Percentiles rank a stretch among this genome's conserved stretches.
These are phyloP conservation scores for Acipenser ruthenus DNA, from an alignment of 2,797 vertebrate genomes.

Conservation along the genomic window DNA sequence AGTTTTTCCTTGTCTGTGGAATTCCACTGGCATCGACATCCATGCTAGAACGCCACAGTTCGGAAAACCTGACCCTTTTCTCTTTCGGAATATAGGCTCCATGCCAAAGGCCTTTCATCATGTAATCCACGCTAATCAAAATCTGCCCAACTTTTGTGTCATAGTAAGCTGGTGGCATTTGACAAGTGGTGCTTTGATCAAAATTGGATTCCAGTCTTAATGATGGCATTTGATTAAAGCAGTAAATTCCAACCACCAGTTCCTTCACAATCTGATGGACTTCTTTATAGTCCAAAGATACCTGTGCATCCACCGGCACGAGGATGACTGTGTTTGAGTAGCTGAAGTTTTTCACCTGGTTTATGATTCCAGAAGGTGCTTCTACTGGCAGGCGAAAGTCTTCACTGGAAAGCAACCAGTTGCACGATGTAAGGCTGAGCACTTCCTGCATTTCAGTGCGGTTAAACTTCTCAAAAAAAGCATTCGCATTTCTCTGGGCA, in stretches of 20 bases:
- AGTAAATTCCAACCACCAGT: slow-evolving; percentile 53
- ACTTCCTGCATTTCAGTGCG: slow-evolving; percentile 52
- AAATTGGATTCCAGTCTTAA: slow-evolving; percentile 52
- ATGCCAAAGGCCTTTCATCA: slow-evolving; percentile 61
- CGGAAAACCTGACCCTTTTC: slow-evolving; percentile 49
- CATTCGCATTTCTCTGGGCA: slow-evolving; percentile 45
- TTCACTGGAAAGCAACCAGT: slow-evolving; percentile 49
- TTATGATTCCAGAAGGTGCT: slow-evolving; percentile 45
- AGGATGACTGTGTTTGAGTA: slow-evolving; percentile 42
- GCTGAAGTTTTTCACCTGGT: slow-evolving; percentile 43
- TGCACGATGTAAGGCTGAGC: slow-evolving; percentile 37
- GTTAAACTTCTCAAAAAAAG: slow-evolving; percentile 56
- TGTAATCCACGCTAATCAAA: slow-evolving; percentile 51
- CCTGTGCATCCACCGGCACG: slow-evolving; percentile 40
- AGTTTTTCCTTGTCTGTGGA: slow-evolving; percentile 47
- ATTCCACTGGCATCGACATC: slow-evolving; percentile 43
- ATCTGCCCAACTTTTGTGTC: slow-evolving; percentile 56
- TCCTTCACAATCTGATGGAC: slow-evolving; percentile 61
- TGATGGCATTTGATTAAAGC: slow-evolving; percentile 57
- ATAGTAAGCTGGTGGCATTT: slow-evolving; percentile 53
- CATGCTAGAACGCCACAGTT: slow-evolving; percentile 55
- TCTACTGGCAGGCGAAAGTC: slow-evolving; percentile 34
- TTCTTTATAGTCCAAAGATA: slow-evolving; percentile 49
- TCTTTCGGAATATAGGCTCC: slow-evolving; percentile 49
- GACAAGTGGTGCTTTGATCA: slow-evolving; percentile 53